phyloP scores from a whole-genome alignment of 2,888 invertebrate species.

The Eretmocerus hayati region DNA sequence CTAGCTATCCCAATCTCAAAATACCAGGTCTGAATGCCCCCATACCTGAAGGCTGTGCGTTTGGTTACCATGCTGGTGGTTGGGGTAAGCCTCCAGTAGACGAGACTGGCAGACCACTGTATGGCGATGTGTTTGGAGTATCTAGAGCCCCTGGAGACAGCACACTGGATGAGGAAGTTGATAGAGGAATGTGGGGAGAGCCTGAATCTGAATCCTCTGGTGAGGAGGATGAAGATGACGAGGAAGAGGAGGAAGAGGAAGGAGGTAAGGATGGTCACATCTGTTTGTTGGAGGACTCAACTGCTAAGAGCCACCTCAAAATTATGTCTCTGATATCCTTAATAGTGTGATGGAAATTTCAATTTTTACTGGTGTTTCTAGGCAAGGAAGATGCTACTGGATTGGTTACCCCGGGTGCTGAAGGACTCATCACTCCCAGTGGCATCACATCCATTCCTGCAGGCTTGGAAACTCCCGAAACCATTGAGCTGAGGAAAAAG shows the following conservation, averaged over 20 bases:
- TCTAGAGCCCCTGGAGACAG: constrained; percentile 67
- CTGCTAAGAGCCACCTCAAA: not conserved
- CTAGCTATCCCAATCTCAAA: constrained; percentile 96
- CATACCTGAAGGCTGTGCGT: constrained; percentile 94
- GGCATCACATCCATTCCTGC: constrained; percentile 85
- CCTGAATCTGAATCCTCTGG: constrained; percentile 57
- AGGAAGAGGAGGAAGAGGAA: constrained; percentile 52
- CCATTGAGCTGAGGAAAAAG: constrained; percentile 94
- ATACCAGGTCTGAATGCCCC: constrained; percentile 97
- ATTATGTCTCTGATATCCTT: not conserved
- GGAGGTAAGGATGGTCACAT: no score
- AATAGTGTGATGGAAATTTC: not conserved
- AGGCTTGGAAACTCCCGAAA: constrained; percentile 97
- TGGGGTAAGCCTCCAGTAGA: constrained; percentile 99
- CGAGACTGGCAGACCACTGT: constrained; percentile 93
- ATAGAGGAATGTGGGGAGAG: constrained; percentile 94
- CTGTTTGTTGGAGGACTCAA: no score
- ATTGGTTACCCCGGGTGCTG: constrained; percentile 79
- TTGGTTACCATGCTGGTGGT: constrained; percentile 98
- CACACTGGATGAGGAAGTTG: constrained; percentile 76
- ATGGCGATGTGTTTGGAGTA: constrained; percentile 94
- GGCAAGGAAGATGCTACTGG: constrained; percentile 68
- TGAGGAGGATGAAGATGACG: constrained; percentile 62
- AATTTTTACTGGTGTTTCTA: no score
- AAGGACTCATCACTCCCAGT: constrained; percentile 90